Evolutionary conservation across 53 echinoderm and acorn worm genomes (phyloP), one percentile per base, ranked within the genome.

Genomic region (Hippasteria phrygiana): DNA sequence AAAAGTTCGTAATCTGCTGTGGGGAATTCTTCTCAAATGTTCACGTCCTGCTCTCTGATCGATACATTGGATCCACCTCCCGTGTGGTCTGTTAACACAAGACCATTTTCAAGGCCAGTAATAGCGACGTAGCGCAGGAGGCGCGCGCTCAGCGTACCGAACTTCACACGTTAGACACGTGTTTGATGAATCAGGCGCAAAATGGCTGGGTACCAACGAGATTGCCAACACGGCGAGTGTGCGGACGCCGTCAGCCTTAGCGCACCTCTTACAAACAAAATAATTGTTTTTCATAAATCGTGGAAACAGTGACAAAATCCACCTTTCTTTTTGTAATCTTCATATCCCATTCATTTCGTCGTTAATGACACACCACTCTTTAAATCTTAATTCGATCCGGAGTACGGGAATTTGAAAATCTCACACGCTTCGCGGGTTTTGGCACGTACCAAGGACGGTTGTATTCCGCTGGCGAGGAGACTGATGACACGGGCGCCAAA

Each of bases 151-250:
- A 66, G 34, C 67, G 67, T 35, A 66, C 10, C 67, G 34, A 66
- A 66, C 22, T 78, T 78, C 78, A 78, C 78, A 78, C 78, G 56
- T 55, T 10, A 78, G 56, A 78, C 78, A 78, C 78, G 56, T 78
- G 55, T 78, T 55, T 38, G 56, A 56, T 59, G 37, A 55, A 78
- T 55, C 78, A 39, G 55, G 78, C 78, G 78, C 56, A 59, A 78
- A 78, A 3, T 22, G 55, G 59, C 78, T 38, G 59, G 56, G 55
- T 38, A 77, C 77, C 67, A 66, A 26, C 34, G 67, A 33, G 2
- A 34, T 11, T 34, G 67, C 33, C 17, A 66, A 35, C 67, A 33
- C 67, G 11, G 7, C 34, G 67, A 33, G 26, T n/a, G n/a, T n/a
- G n/a, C n/a, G n/a, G n/a, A n/a, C n/a, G n/a, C n/a, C n/a, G n/a